Evolutionary conservation across 2,888 invertebrate genomes (phyloP).

Genomic region (Drosophila birchii): DNA sequence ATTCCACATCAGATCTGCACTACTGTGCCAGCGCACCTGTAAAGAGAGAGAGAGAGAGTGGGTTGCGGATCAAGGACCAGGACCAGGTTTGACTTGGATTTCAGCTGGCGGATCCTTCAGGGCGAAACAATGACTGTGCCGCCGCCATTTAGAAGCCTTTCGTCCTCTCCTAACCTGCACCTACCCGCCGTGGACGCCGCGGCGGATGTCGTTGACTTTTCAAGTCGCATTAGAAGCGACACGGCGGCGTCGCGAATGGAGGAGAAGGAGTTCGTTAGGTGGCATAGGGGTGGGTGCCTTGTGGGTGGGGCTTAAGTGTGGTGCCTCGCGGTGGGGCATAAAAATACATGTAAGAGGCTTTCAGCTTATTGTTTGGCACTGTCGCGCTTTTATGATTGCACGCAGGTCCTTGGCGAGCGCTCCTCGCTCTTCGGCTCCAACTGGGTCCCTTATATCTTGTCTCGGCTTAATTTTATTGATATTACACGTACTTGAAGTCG

Average conservation of each 20-base stretch:
- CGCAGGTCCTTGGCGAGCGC: constrained; percentile 25
- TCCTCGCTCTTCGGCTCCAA: neutral
- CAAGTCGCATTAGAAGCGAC: constrained; percentile 75
- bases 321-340: constrained; percentile 56
- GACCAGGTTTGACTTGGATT: constrained; percentile 31
- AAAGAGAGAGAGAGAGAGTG: neutral
- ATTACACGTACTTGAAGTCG: constrained; percentile 72
- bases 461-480: constrained; percentile 77
- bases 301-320: constrained; percentile 45
- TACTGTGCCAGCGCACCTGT: constrained; percentile 7
- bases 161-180: neutral
- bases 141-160: constrained; percentile 67
- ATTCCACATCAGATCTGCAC: neutral
- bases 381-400: constrained; percentile 71
- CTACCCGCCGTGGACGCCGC: neutral
- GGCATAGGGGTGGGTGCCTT: neutral
- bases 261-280: neutral
- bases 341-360: constrained; percentile 79
- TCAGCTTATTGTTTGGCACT: constrained; percentile 79
- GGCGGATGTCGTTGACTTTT: constrained; percentile 78
- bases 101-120: constrained; percentile 38
- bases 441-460: constrained; percentile 21
- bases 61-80: constrained; percentile 31
- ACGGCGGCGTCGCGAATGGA: constrained; percentile 24
- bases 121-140: constrained; percentile 68